phyloP scores from a whole-genome alignment of 2,888 invertebrate genomes.

The Elgonia sp. region DNA sequence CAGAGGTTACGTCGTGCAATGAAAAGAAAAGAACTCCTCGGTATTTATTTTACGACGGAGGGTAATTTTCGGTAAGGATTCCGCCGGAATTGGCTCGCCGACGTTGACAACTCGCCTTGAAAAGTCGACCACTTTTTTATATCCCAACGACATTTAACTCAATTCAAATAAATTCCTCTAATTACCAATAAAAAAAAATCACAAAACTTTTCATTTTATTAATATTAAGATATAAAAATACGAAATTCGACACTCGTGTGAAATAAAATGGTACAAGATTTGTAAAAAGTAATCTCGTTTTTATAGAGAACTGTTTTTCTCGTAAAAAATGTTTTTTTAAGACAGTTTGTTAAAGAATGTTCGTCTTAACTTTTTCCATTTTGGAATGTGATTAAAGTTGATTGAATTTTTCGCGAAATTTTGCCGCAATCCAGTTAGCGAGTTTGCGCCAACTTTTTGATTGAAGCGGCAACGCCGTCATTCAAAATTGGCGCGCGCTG shows the following conservation, averaged over 20 bases:
- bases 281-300: too few relatives aligned
- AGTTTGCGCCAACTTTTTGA: constrained; percentile 43
- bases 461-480: not conserved
- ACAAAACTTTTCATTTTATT: too few relatives aligned
- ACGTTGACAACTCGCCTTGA: constrained; percentile 55
- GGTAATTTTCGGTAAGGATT: constrained; percentile 62
- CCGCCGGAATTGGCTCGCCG: constrained; percentile 43
- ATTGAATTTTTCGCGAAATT: constrained; percentile 50
- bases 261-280: too few relatives aligned
- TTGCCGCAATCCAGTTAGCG: constrained; percentile 34
- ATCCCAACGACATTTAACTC: not conserved
- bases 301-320: too few relatives aligned
- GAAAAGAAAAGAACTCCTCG: constrained; percentile 63
- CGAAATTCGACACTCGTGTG: too few relatives aligned
- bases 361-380: constrained; percentile 34
- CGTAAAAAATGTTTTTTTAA: too few relatives aligned
- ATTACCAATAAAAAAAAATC: not conserved
- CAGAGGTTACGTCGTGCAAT: constrained; percentile 56
- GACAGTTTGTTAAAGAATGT: not conserved
- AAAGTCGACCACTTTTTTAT: constrained; percentile 36
- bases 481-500: constrained; percentile 15
- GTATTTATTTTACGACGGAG: constrained; percentile 72
- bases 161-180: not conserved
- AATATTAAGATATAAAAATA: too few relatives aligned
- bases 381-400: constrained; percentile 27